Evolutionary conservation across 2,113 vertebrate species (phyloP).

Genomic region (western clawed frog (Xenopus tropicalis)): UCB_Xtro_10.0 CM004443.2:30168501-30169000

Average conservation of each 20-base stretch:
- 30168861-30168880: constrained; percentile 23
- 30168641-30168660: constrained; percentile 92
- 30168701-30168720: constrained; percentile 79
- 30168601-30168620: constrained; percentile 90
- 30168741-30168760: constrained; percentile 78
- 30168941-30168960: neutral
- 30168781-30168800: constrained; percentile 18
- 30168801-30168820: constrained; percentile 3
- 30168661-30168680: constrained; percentile 83
- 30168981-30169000: neutral
- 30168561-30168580: constrained; percentile 92
- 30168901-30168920: neutral
- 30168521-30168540: constrained; percentile 79
- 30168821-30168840: constrained; percentile 3
- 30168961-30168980: neutral
- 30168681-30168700: constrained; percentile 87
- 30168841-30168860: constrained; percentile 15
- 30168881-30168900: neutral
- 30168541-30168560: constrained; percentile 85
- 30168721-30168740: constrained; percentile 82
- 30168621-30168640: constrained; percentile 93
- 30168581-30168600: constrained; percentile 90
- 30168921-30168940: neutral
- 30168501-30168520: constrained; percentile 86
- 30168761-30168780: constrained; percentile 58